Evolutionary conservation across 2,113 vertebrate species (phyloP).

Genomic region (Ictidomys tridecemlineatus): DNA sequence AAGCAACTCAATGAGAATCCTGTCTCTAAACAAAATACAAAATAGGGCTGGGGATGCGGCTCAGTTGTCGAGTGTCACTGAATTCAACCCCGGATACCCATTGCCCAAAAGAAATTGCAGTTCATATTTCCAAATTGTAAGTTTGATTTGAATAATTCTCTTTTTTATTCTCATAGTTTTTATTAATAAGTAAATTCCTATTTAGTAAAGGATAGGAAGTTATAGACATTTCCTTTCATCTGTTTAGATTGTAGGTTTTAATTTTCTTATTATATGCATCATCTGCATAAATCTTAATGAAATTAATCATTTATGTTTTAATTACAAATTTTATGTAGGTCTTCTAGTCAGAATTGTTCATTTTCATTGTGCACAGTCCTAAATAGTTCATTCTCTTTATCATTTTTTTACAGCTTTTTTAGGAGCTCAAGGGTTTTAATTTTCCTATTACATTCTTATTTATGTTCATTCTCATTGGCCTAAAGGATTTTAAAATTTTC

Average conservation of each 20-base stretch:
- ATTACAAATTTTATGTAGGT: not conserved
- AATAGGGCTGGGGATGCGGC: no score
- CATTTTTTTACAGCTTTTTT: not conserved
- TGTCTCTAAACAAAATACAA: no score
- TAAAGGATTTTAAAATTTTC: not conserved
- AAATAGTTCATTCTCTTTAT: not conserved
- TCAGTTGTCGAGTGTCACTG: no score
- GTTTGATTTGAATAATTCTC: not conserved
- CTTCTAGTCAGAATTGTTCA: not conserved
- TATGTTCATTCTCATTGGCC: not conserved
- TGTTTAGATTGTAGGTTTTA: not conserved
- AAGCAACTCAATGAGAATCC: no score
- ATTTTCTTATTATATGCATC: not conserved
- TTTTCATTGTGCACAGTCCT: not conserved
- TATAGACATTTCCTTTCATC: not conserved
- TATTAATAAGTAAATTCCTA: not conserved
- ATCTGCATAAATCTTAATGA: constrained; percentile 1
- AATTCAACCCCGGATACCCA: no score
- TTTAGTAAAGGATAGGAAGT: not conserved
- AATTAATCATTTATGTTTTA: not conserved
- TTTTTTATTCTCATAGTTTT: constrained; percentile 37
- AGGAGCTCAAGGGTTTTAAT: not conserved
- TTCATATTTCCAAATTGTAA: not conserved
- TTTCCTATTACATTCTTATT: not conserved
- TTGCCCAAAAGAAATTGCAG: no score